Base-by-base conservation (phyloP, 2,888 invertebrate genomes). In the Folsomia candida region DNA sequence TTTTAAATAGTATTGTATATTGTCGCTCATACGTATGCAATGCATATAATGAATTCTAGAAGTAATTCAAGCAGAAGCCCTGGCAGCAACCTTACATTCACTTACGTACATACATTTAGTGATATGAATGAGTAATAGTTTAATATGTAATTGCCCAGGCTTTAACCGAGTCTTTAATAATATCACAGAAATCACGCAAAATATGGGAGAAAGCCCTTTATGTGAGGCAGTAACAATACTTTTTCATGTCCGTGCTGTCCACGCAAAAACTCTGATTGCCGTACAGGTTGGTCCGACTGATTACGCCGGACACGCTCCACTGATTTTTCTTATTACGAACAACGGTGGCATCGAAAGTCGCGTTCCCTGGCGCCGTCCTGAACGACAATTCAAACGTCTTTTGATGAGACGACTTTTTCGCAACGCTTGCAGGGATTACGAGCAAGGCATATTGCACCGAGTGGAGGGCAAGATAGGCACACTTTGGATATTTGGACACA, bases 291-390 rank as follows among this genome's bases (percentile, higher is more conserved):
- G 83, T 81, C 28, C 84, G 78, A 68, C 84, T 84, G 20, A 84
- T 81, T 37, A 90, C 88, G 24, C 93, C 93, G 0, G 89, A 85
- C 11, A 75, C 75, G 37, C 69, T 64, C 58, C 64, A 66, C 6
- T 57, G 11, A 22, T 3, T 18, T 59, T 59, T 59, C n/a, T 51
- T 25, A 9, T 24, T 25, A 60, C 76, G 67, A 25, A 70, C 79
- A 51, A 64, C 85, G 0, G 93, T 92, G 1, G 89, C 91, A 83
- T 94, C 94, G 81, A 94, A 94, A 11, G 47, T 47, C 18, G 9
- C 18, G 59, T 84, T 85, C 1, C 92, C 90, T 0, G 93, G 93
- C 54, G 81, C 75, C 0, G 90, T 89, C 1, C 24, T 24, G 26
- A 70, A 66, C 25, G 61, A 51, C 2, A 67, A 24, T 22, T 67